A percentile compares a stretch with the other conserved stretches of the same genome.
Conservation (phyloP, 2,797 vertebrate genomes). For the Chloroceryle inda region DNA sequence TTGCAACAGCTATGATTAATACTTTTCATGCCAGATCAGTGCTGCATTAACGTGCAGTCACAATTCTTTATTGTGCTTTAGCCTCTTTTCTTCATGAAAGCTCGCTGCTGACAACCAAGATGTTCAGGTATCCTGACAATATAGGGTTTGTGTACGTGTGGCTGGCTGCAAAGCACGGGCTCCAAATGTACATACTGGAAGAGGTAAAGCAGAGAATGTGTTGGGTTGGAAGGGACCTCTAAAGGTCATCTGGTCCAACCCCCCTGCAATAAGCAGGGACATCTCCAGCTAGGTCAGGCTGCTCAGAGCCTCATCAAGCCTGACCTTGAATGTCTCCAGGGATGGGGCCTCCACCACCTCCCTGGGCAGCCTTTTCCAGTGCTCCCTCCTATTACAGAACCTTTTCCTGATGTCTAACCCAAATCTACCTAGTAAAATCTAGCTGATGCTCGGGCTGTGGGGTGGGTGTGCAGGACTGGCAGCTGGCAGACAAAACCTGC, state of each 20-base stretch:
- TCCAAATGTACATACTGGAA: background rate
- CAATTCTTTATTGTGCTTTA: background rate
- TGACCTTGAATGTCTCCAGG: too few relatives aligned
- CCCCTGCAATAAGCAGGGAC: too few relatives aligned
- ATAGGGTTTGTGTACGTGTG: background rate
- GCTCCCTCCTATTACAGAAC: too few relatives aligned
- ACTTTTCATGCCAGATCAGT: background rate
- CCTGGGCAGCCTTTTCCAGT: background rate
- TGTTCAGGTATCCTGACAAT: accelerated
- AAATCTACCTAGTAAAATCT: background rate
- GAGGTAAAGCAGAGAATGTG: too few relatives aligned
- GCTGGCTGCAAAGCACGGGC: background rate
- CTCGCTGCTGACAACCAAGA: background rate
- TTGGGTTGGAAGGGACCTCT: too few relatives aligned
- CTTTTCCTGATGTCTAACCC: too few relatives aligned
- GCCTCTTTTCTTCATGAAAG: background rate
- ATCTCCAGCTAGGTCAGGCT: too few relatives aligned
- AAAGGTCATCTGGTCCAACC: too few relatives aligned
- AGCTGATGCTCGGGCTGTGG: accelerated
- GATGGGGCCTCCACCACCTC: background rate
- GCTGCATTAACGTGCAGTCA: background rate
- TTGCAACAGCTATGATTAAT: accelerated
- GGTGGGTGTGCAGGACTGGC: background rate
- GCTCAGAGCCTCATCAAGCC: too few relatives aligned
- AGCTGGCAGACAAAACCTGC: background rate